phyloP scores from a whole-genome alignment of 2,797 vertebrate species.

The Acanthiza pusilla region DNA sequence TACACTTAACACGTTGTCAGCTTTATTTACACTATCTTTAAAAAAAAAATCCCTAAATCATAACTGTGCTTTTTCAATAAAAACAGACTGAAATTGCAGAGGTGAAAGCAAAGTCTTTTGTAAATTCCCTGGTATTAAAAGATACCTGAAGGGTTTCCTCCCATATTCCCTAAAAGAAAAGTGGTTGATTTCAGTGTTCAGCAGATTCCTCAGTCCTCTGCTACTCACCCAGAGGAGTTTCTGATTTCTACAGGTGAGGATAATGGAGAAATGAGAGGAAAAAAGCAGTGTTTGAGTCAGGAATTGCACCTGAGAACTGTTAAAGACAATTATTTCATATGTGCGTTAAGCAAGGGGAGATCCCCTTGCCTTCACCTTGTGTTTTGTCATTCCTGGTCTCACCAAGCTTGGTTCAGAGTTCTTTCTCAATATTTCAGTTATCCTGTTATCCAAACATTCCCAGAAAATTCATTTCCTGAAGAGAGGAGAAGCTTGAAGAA shows the following conservation, averaged over 20 bases:
- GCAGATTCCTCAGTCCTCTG: not conserved
- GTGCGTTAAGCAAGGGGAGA: not conserved
- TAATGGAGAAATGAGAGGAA: not conserved
- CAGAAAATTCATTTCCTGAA: not conserved
- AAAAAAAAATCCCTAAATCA: not conserved
- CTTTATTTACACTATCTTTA: not conserved
- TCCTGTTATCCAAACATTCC: not conserved
- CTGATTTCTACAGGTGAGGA: not conserved
- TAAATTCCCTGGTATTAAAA: not conserved
- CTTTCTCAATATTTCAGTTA: not conserved
- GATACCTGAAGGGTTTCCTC: not conserved
- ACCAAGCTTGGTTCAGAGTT: not conserved
- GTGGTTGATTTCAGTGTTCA: not conserved
- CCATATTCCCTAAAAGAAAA: not conserved
- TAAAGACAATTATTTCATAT: rapidly evolving
- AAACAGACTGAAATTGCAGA: not conserved
- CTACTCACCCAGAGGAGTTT: not conserved
- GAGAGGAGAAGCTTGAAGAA: not conserved
- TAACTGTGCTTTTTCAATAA: not conserved
- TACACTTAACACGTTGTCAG: not conserved
- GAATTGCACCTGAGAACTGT: not conserved
- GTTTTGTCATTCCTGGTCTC: not conserved
- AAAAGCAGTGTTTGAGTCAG: not conserved
- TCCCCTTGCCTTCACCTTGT: not conserved
- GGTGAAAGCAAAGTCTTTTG: not conserved